phyloP scores from a whole-genome alignment of 2,888 invertebrate species.

The Scaptomyza caliginosa region DNA sequence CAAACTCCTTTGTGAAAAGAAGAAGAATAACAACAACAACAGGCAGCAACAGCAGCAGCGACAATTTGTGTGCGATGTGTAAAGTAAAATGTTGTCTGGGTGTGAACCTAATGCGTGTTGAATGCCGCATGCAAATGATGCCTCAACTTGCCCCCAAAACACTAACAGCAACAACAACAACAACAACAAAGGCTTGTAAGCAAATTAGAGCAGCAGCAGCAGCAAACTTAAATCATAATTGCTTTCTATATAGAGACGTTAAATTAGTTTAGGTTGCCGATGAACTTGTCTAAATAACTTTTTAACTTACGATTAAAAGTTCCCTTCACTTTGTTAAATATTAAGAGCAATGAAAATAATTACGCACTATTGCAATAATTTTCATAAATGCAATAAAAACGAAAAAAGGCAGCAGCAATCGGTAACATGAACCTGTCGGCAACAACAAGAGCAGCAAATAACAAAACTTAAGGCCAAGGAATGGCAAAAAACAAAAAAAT shows the following conservation, averaged over 20 bases:
- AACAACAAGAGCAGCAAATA: constrained; percentile 23
- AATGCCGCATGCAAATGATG: constrained; percentile 54
- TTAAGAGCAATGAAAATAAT: constrained; percentile 82
- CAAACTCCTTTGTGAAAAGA: constrained; percentile 49
- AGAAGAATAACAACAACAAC: constrained; percentile 39
- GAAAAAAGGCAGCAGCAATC: constrained; percentile 21
- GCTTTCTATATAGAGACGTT: constrained; percentile 70
- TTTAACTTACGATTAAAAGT: too few species aligned
- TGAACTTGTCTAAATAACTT: constrained; percentile 30
- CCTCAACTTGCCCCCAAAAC: constrained; percentile 35
- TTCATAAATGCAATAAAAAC: constrained; percentile 55
- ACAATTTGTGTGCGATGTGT: constrained; percentile 77
- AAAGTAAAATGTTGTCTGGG: constrained; percentile 76
- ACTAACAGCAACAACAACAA: constrained; percentile 35
- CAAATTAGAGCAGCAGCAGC: constrained; percentile 68
- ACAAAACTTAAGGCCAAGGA: background rate
- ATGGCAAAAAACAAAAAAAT: constrained; percentile 47
- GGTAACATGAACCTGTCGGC: constrained; percentile 79
- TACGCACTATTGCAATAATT: constrained; percentile 81
- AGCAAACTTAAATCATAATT: constrained; percentile 53
- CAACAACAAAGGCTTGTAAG: constrained; percentile 67
- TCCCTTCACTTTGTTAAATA: constrained; percentile 50
- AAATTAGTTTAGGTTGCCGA: constrained; percentile 32
- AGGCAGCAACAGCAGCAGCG: constrained; percentile 41
- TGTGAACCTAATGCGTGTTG: constrained; percentile 77